Percentiles rank a stretch among this genome's conserved stretches.
Evolutionary conservation across 2,888 invertebrate species (phyloP).

Genomic region (Melangyna quadrimaculata): DNA sequence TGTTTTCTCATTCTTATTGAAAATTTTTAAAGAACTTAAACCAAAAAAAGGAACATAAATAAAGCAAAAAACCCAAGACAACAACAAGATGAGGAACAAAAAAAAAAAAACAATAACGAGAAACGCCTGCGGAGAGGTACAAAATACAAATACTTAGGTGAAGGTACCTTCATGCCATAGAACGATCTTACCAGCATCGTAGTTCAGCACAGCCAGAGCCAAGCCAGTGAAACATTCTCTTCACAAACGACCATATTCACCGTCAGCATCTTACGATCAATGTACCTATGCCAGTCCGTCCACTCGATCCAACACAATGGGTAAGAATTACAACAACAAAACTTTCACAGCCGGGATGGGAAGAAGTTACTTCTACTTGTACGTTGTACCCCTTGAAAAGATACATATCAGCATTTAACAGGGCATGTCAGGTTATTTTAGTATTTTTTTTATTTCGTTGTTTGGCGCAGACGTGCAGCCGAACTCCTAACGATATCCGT

Average conservation of each 20-base stretch:
- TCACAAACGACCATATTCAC: constrained; percentile 65
- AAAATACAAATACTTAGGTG: constrained; percentile 59
- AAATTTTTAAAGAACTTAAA: constrained; percentile 52
- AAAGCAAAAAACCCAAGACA: constrained; percentile 45
- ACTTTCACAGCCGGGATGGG: constrained; percentile 27
- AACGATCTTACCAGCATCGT: constrained; percentile 5
- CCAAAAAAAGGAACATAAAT: constrained; percentile 55
- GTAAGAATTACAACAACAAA: constrained; percentile 62
- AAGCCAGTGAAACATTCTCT: constrained; percentile 29
- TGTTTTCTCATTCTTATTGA: constrained; percentile 68
- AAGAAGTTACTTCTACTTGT: constrained; percentile 54
- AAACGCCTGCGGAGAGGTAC: constrained; percentile 65
- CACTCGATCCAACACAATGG: constrained; percentile 61
- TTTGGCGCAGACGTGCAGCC: constrained; percentile 40
- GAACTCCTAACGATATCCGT: constrained; percentile 70
- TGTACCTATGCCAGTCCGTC: constrained; percentile 63
- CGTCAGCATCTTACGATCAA: constrained; percentile 57
- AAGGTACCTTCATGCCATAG: constrained; percentile 22
- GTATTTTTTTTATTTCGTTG: background rate
- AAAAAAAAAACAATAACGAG: constrained; percentile 63
- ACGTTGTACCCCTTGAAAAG: constrained; percentile 57
- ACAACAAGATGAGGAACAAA: constrained; percentile 30
- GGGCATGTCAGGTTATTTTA: constrained; percentile 59
- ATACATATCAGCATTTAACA: constrained; percentile 71
- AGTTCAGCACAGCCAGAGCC: constrained; percentile 49